phyloP scores from a whole-genome alignment of 2,888 invertebrate genomes.

The Girardia tigrina region DNA sequence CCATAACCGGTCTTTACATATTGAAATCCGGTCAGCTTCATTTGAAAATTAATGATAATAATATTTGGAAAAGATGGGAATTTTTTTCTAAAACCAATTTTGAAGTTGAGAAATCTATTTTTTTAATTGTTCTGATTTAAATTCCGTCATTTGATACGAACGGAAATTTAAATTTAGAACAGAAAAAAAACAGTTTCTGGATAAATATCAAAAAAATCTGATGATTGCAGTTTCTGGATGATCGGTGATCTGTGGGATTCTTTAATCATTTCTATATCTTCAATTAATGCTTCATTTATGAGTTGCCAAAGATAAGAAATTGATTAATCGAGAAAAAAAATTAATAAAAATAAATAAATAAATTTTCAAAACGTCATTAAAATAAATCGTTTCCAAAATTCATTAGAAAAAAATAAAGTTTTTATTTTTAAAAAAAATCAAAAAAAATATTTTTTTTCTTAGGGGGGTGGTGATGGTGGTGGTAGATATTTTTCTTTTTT shows the following conservation, averaged over 20 bases:
- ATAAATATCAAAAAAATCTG: slow-evolving; percentile 6
- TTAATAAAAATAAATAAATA: background rate
- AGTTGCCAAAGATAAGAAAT: background rate
- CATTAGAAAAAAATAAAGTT: background rate
- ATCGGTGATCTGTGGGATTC: background rate
- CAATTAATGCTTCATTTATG: background rate
- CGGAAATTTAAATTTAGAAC: background rate
- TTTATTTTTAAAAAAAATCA: background rate
- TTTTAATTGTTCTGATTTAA: too few relatives aligned
- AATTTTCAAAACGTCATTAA: background rate
- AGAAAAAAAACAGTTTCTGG: background rate
- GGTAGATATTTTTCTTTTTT: too few relatives aligned
- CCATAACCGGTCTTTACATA: too few relatives aligned
- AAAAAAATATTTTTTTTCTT: background rate
- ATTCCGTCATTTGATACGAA: background rate
- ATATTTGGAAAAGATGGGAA: too few relatives aligned
- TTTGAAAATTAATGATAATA: too few relatives aligned
- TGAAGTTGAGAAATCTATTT: too few relatives aligned
- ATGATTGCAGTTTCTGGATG: background rate
- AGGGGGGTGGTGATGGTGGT: too few relatives aligned
- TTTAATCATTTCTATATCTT: background rate
- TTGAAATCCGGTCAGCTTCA: too few relatives aligned
- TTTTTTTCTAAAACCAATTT: too few relatives aligned
- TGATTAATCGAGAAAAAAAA: background rate
- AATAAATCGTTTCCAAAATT: background rate